These are phyloP conservation scores for Hemiscyllium ocellatum DNA, from an alignment of 2,113 vertebrate genomes.

Conservation along the genomic window DNA sequence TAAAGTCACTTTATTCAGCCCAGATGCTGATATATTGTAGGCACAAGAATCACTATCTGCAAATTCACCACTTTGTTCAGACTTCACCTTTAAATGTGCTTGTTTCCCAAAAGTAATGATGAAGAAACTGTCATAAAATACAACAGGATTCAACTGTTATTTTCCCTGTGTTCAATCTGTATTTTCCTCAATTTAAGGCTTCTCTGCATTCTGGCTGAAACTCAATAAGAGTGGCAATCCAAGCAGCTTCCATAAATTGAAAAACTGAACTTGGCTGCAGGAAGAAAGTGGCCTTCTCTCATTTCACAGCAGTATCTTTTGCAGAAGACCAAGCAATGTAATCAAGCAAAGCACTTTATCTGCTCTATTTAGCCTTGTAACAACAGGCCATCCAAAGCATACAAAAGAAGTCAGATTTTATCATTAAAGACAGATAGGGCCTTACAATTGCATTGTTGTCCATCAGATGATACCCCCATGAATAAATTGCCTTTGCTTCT, in stretches of 20 bases:
- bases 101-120: background rate
- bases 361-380: background rate
- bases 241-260: background rate
- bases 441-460: background rate
- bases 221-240: background rate
- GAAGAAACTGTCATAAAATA: background rate
- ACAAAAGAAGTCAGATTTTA: background rate
- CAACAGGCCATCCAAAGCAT: background rate
- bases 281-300: background rate
- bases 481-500: background rate
- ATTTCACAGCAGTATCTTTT: background rate
- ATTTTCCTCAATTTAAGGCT: background rate
- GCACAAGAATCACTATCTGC: background rate
- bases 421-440: background rate
- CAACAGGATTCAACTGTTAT: background rate
- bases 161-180: background rate
- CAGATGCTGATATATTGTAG: background rate
- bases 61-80: background rate
- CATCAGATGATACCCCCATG: background rate
- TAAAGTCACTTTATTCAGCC: background rate
- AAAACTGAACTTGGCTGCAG: background rate
- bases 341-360: background rate
- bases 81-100: background rate
- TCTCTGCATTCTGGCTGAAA: no score
- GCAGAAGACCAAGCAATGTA: background rate